phyloP scores from a whole-genome alignment of 2,113 vertebrate species.

The Dromiciops gliroides region DNA sequence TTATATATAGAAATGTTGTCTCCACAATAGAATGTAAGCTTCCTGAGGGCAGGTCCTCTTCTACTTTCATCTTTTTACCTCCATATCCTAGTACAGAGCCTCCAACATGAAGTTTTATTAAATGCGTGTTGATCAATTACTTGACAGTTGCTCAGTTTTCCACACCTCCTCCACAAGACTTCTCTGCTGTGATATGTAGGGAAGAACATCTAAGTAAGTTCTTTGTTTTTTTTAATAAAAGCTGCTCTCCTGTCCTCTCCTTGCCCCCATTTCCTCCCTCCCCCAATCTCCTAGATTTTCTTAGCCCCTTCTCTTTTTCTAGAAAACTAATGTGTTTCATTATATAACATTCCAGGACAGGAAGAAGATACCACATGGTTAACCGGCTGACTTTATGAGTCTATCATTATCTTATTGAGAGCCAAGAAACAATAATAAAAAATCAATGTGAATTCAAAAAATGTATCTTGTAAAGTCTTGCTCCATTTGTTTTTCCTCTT shows the following conservation, averaged over 20 bases:
- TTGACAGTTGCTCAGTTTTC: conserved; percentile 43
- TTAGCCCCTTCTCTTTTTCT: conserved; percentile 7
- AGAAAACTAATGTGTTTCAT: conserved; percentile 31
- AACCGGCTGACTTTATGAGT: conserved; percentile 37
- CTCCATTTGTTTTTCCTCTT: conserved; percentile 25
- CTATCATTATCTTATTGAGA: conserved; percentile 40
- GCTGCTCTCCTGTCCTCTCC: conserved; percentile 18
- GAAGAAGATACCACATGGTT: not conserved
- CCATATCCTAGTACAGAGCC: not conserved
- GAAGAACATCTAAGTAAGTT: conserved; percentile 30
- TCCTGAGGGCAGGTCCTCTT: too few relatives aligned
- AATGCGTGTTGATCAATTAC: conserved; percentile 3
- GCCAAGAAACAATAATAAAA: conserved; percentile 49
- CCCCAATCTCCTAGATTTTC: conserved; percentile 10
- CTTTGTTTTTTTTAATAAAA: conserved; percentile 38
- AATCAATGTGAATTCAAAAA: not conserved
- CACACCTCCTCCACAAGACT: not conserved
- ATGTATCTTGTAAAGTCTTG: not conserved
- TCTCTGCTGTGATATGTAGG: not conserved
- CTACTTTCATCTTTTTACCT: not conserved
- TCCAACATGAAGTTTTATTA: not conserved
- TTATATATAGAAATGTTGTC: not conserved
- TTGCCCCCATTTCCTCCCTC: conserved; percentile 29
- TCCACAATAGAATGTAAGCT: not conserved
- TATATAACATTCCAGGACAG: conserved; percentile 25